Evolutionary conservation across 2,113 vertebrate species (phyloP).

Genomic region (Lipotes vexillifer): DNA sequence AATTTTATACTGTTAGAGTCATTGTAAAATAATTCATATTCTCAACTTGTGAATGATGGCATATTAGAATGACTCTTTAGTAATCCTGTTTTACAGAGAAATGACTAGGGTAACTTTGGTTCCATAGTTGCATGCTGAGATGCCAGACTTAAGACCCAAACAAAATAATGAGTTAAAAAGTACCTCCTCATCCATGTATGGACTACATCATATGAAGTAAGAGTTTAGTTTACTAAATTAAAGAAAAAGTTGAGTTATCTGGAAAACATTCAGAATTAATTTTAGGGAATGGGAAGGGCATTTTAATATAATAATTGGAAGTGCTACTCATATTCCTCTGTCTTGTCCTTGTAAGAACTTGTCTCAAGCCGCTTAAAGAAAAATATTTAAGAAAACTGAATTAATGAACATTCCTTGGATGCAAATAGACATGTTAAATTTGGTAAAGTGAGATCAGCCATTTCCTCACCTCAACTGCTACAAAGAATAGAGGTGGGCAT

Average conservation of each 20-base stretch:
- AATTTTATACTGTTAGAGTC: constrained; percentile 32
- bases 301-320: not conserved
- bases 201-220: not conserved
- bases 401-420: not conserved
- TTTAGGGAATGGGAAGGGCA: not conserved
- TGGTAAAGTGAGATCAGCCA: not conserved
- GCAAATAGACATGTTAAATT: not conserved
- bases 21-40: constrained; percentile 45
- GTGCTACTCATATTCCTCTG: not conserved
- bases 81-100: constrained; percentile 1
- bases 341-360: not conserved
- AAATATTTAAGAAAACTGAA: not conserved
- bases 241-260: not conserved
- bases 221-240: not conserved
- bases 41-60: constrained; percentile 29
- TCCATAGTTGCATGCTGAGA: not conserved
- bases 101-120: not conserved
- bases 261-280: not conserved
- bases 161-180: not conserved
- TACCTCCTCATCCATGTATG: not conserved
- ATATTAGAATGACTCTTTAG: constrained; percentile 24
- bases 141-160: not conserved
- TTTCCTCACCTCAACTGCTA: not conserved
- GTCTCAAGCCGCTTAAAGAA: not conserved
- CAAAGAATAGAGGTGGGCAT: not conserved